These are phyloP conservation scores for Pristionchus entomophagus DNA, from an alignment of 2,888 invertebrate species.

Conservation along the genomic window DNA sequence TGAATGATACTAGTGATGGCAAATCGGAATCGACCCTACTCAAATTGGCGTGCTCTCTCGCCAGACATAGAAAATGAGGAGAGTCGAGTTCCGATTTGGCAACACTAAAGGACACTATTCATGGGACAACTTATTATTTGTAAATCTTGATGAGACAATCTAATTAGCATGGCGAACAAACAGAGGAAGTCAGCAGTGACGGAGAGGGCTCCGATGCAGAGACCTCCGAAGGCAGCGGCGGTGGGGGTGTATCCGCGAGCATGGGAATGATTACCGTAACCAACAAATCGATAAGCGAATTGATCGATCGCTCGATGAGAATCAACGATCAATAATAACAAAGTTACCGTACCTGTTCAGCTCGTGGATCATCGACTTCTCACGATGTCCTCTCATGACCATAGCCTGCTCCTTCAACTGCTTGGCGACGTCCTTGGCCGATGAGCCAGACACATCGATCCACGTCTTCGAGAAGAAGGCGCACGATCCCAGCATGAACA, in stretches of 20 bases:
- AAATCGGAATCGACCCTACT: too few species aligned
- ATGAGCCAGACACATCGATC: slow-evolving; percentile 99
- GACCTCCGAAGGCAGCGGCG: slow-evolving; percentile 98
- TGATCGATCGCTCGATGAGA: not conserved
- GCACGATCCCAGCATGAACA: slow-evolving; percentile 99
- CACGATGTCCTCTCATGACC: slow-evolving; percentile 99
- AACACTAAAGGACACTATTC: too few species aligned
- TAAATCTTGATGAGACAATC: not conserved
- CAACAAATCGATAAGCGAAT: not conserved
- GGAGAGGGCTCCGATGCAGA: slow-evolving; percentile 98
- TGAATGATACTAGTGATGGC: too few species aligned
- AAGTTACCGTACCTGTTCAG: too few species aligned
- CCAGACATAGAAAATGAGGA: too few species aligned
- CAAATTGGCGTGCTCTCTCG: too few species aligned
- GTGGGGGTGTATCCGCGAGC: slow-evolving; percentile 94
- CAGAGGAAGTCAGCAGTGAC: slow-evolving; percentile 97
- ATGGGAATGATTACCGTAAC: not conserved
- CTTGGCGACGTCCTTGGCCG: slow-evolving; percentile 99
- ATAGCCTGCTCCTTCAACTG: slow-evolving; percentile 99
- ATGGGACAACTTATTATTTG: not conserved
- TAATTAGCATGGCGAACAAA: slow-evolving; percentile 63
- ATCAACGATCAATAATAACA: too few species aligned
- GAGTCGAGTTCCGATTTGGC: too few species aligned
- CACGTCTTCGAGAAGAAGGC: slow-evolving; percentile 99
- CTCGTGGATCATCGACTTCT: slow-evolving; percentile 99